Conservation (phyloP, 2,113 vertebrate species). For the Xenopus borealis region DNA sequence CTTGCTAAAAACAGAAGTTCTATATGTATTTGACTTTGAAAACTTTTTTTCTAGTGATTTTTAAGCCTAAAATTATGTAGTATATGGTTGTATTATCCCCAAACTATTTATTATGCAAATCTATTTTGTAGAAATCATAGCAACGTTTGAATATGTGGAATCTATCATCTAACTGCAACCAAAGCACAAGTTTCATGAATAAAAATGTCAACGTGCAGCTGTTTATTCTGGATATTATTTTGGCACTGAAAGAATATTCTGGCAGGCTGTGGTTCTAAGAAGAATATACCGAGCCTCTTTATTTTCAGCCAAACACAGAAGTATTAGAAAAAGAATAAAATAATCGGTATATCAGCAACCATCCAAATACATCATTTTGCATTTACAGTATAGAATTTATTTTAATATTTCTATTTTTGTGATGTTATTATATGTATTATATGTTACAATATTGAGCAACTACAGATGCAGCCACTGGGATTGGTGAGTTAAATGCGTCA, state of each 20-base stretch:
- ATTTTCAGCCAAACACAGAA: conserved; percentile 47
- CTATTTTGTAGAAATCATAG: conserved; percentile 51
- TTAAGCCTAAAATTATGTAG: conserved; percentile 20
- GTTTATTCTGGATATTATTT: conserved; percentile 64
- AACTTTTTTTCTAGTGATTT: conserved; percentile 40
- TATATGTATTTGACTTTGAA: neutral
- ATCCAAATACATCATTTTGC: conserved; percentile 49
- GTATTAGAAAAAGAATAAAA: conserved; percentile 51
- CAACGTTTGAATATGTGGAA: conserved; percentile 55
- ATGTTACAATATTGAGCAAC: too few species aligned
- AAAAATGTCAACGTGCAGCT: conserved; percentile 61
- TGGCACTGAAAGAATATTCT: conserved; percentile 55
- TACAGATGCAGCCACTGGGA: too few species aligned
- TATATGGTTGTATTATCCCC: conserved; percentile 49
- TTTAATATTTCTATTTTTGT: too few species aligned
- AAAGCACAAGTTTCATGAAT: conserved; percentile 49
- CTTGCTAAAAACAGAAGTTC: neutral
- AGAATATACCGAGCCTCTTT: conserved; percentile 51
- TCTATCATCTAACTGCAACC: conserved; percentile 49
- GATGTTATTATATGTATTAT: too few species aligned
- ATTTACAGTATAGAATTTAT: conserved; percentile 24
- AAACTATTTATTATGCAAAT: conserved; percentile 54
- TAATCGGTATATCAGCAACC: conserved; percentile 47
- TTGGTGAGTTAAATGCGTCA: too few species aligned
- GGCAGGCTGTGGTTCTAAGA: conserved; percentile 51